A percentile compares a stretch with the other conserved stretches of the same genome.
phyloP scores from a whole-genome alignment of 2,113 vertebrate species.

The Macrotus californicus region DNA sequence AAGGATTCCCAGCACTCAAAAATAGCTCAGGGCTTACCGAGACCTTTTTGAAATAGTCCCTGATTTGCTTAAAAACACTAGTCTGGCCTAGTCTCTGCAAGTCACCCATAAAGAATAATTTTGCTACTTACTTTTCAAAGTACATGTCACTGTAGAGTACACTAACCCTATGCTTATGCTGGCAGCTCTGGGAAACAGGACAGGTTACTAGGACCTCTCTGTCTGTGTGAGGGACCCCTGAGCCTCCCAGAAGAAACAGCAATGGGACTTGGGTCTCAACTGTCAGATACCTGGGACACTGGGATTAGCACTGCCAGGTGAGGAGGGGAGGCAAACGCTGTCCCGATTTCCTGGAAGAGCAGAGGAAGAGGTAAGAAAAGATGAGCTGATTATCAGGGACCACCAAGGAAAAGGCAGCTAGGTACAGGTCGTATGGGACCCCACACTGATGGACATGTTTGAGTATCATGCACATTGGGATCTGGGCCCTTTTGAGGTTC shows the following conservation, averaged over 20 bases:
- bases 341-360: neutral
- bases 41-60: neutral
- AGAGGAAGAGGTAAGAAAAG: neutral
- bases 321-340: neutral
- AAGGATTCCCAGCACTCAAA: constrained; percentile 64
- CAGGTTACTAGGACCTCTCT: neutral
- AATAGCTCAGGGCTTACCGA: constrained; percentile 54
- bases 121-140: constrained; percentile 30
- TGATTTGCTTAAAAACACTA: constrained; percentile 36
- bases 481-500: neutral
- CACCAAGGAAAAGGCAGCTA: neutral
- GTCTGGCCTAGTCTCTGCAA: constrained; percentile 22
- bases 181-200: neutral
- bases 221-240: neutral
- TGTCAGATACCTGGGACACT: neutral
- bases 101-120: constrained; percentile 2
- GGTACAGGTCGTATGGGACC: neutral
- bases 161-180: constrained; percentile 21
- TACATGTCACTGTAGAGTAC: neutral
- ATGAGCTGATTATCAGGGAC: neutral
- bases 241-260: neutral
- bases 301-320: neutral
- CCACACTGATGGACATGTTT: neutral
- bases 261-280: neutral
- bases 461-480: neutral